Conservation (phyloP, 2,888 invertebrate species). For the Diarsia rubi region DNA sequence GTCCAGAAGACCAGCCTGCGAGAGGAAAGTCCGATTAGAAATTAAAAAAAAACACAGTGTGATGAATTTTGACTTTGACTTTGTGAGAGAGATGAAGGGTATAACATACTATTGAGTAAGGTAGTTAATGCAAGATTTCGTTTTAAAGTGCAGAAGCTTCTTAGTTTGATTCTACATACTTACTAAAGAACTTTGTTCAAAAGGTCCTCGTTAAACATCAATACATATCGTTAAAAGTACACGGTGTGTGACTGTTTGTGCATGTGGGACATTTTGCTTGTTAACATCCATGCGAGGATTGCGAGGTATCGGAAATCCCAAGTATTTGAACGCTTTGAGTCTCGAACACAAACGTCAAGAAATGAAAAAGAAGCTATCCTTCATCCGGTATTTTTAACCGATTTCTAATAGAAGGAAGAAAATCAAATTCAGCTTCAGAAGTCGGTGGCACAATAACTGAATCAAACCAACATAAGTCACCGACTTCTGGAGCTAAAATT, state of each 20-base stretch:
- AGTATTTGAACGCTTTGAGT: not conserved
- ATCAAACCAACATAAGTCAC: no score
- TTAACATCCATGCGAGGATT: not conserved
- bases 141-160: not conserved
- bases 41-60: not conserved
- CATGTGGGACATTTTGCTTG: slow-evolving; percentile 2
- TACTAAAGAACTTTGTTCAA: not conserved
- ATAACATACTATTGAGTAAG: not conserved
- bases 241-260: slow-evolving; percentile 24
- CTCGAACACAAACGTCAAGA: not conserved
- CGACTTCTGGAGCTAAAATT: not conserved
- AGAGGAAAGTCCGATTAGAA: no score
- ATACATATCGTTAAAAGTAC: slow-evolving; percentile 1
- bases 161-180: not conserved
- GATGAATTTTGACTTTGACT: no score
- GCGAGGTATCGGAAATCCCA: not conserved
- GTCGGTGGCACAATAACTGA: no score
- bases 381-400: no score
- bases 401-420: no score
- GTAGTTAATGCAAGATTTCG: not conserved
- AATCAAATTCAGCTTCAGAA: no score
- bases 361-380: not conserved
- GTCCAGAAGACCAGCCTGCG: no score
- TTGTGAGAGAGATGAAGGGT: no score
- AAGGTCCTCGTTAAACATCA: not conserved